Conservation (phyloP, 2,888 invertebrate genomes). For the Dasysyrphus albostriatus region DNA sequence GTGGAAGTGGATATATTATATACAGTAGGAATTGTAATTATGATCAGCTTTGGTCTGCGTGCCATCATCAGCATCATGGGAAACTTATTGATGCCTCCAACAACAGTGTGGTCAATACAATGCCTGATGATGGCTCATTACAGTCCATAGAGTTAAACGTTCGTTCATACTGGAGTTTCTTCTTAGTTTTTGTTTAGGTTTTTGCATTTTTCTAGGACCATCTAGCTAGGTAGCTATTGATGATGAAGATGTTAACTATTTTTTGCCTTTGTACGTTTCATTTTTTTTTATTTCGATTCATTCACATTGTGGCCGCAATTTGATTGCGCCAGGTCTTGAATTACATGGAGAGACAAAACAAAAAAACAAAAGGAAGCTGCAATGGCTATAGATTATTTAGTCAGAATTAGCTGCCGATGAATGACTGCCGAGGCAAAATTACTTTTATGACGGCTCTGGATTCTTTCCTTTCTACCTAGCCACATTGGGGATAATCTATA, state of each 20-base stretch:
- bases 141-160: slow-evolving; percentile 54
- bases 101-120: slow-evolving; percentile 20
- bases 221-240: neutral
- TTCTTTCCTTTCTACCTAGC: neutral
- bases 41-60: slow-evolving; percentile 37
- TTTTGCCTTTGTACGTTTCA: neutral
- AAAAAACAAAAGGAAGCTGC: neutral
- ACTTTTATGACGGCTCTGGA: neutral
- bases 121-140: slow-evolving; percentile 58
- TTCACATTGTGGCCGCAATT: slow-evolving; percentile 7
- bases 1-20: neutral
- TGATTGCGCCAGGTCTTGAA: slow-evolving; percentile 1
- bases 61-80: slow-evolving; percentile 37
- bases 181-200: neutral
- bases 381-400: neutral
- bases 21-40: slow-evolving; percentile 69
- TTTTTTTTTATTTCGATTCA: neutral
- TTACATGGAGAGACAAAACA: neutral
- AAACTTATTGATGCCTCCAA: slow-evolving; percentile 47
- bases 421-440: neutral
- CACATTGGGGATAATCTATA: neutral
- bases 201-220: neutral
- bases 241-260: slow-evolving; percentile 1
- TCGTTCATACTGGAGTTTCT: slow-evolving; percentile 40
- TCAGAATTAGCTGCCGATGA: neutral